A percentile compares a stretch with the other conserved stretches of the same genome.
These are phyloP conservation scores for Bradypodion pumilum DNA, from an alignment of 2,797 vertebrate genomes.

Conservation along the genomic window DNA sequence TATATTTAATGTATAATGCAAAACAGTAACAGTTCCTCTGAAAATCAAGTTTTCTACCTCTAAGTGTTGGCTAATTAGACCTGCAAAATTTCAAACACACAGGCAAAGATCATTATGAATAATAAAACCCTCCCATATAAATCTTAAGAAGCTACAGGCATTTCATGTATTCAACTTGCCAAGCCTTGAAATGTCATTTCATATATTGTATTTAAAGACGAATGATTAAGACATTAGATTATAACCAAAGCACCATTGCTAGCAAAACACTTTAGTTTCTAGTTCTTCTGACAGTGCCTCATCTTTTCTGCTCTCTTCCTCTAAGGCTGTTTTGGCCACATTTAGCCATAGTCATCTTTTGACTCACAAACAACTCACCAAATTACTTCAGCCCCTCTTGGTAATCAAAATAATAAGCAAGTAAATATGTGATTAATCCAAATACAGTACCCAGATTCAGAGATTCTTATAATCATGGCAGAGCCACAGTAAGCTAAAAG, in stretches of 20 bases:
- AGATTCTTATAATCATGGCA: background rate
- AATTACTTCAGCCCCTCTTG: slow-evolving; percentile 52
- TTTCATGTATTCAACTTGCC: background rate
- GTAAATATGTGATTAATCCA: slow-evolving; percentile 5
- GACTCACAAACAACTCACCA: slow-evolving; percentile 52
- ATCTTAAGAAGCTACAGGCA: background rate
- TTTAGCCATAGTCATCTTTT: slow-evolving; percentile 42
- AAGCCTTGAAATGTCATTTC: background rate
- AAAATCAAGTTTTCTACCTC: background rate
- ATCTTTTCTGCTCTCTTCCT: slow-evolving; percentile 43
- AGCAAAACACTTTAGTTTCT: slow-evolving; percentile 3
- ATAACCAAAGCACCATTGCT: background rate
- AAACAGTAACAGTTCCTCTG: too few species aligned
- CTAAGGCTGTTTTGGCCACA: slow-evolving; percentile 41
- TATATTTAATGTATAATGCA: too few species aligned
- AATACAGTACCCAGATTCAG: background rate
- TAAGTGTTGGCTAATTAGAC: background rate
- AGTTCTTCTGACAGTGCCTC: slow-evolving; percentile 32
- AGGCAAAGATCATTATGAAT: background rate
- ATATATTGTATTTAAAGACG: background rate
- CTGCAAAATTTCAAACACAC: background rate
- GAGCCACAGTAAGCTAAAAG: background rate
- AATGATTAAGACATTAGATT: background rate
- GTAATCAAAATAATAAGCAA: slow-evolving; percentile 17
- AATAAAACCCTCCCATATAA: background rate